These are phyloP conservation scores for Lithophane ornitopus DNA, from an alignment of 2,888 invertebrate genomes.

Conservation along the genomic window DNA sequence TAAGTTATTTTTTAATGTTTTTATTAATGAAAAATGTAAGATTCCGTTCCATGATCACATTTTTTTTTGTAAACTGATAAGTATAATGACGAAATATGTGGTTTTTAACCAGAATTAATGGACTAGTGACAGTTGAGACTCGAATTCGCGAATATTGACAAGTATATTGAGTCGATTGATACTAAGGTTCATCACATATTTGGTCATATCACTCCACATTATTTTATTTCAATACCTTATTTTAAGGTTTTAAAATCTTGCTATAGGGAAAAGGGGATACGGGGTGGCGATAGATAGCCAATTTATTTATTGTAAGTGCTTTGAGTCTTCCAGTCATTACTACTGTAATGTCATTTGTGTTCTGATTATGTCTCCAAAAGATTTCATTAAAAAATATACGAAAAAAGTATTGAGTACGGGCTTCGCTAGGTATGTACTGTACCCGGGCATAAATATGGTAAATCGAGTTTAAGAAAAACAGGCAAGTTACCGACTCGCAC, in stretches of 20 bases:
- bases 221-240: slow-evolving; percentile 54
- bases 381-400: background rate
- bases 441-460: background rate
- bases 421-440: background rate
- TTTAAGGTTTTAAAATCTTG: slow-evolving; percentile 52
- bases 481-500: too few species aligned
- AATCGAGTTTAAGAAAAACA: too few species aligned
- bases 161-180: slow-evolving; percentile 20
- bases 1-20: slow-evolving; percentile 64
- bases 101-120: slow-evolving; percentile 23
- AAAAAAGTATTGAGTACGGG: background rate
- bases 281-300: background rate
- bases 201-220: slow-evolving; percentile 34
- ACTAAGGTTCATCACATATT: slow-evolving; percentile 37
- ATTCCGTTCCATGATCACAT: slow-evolving; percentile 73
- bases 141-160: slow-evolving; percentile 13
- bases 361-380: background rate
- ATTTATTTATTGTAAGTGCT: background rate
- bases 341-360: background rate
- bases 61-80: slow-evolving; percentile 34
- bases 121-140: slow-evolving; percentile 18
- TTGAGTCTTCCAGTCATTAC: background rate
- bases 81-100: slow-evolving; percentile 47
- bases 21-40: slow-evolving; percentile 59
- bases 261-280: slow-evolving; percentile 36